Base-by-base conservation (phyloP, 2,113 vertebrate genomes). In the Hemicordylus capensis region DNA sequence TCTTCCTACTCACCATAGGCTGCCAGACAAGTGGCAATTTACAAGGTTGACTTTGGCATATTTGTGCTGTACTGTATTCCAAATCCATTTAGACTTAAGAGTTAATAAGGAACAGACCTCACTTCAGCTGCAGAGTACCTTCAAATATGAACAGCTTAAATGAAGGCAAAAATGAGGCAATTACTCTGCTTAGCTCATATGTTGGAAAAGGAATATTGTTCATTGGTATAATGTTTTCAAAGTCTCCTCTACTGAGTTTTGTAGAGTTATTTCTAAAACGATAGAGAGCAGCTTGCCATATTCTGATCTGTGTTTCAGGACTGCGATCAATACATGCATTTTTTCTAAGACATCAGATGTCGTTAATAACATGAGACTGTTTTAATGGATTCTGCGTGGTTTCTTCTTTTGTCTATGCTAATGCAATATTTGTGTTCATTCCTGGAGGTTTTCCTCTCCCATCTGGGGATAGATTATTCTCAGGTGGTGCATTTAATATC, bases 401-500 rank as follows among this genome's bases (percentile, higher is more conserved):
- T 94, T 89, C 88, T 91, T 92, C 89, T 86, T 93, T 90, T 89
- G 80, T 85, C 77, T 88, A 3, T 72, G 59, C 86, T 90, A 90
- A 83, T 87, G 74, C 69, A 87, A 28, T 82, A 34, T 88, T 89
- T 90, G 37, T 84, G 34, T 91, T 73, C 58, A 7, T 77, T 87
- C 83, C 87, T 34, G 63, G 84, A 75, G 87, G 82, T 87, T 86
- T 26, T 78, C 90, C 80, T 78, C 80, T 66, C 87, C 80, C 76
- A 83, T 64, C 74, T 84, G 51, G 77, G 85, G 76, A 76, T 78
- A 88, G 78, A 80, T 85, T 89, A 63, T 77, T 72, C n/a, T 48
- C 2, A 7, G 44, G 78, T 75, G n/a, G 85, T 39, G 79, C 31
- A 39, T 77, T 86, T 54, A 84, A 78, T 90, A 61, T 76, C 85